Conservation (phyloP, 2,888 invertebrate genomes). For the Morinoia aosen region DNA sequence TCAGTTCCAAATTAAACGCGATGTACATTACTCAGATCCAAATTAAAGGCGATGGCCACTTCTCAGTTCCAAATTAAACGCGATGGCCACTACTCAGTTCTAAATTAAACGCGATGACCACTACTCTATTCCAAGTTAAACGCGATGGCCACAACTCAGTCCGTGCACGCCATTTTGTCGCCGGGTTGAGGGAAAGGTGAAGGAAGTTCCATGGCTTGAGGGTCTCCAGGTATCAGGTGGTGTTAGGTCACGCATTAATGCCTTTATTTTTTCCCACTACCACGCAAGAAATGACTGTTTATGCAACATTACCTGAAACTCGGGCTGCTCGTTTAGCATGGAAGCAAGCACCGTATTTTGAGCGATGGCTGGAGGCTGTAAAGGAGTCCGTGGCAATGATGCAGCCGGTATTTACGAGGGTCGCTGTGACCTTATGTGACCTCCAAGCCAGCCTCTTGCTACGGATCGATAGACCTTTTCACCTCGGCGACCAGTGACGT, state of each 20-base stretch:
- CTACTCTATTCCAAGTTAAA: background rate
- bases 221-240: background rate
- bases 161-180: background rate
- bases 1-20: background rate
- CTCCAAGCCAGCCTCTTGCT: constrained; percentile 43
- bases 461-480: constrained; percentile 67
- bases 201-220: background rate
- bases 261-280: background rate
- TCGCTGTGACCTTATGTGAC: constrained; percentile 50
- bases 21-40: no score
- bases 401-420: background rate
- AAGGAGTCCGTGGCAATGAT: background rate
- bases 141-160: background rate
- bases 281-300: background rate
- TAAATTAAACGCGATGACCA: no score
- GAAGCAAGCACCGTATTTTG: background rate
- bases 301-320: background rate
- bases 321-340: background rate
- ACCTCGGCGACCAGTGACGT: constrained; percentile 64
- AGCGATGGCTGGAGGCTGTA: background rate
- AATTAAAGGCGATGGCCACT: no score
- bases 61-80: background rate
- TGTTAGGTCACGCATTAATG: background rate
- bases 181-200: background rate
- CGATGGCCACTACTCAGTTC: no score